These are phyloP conservation scores for Psilopsiagon aymara DNA, from an alignment of 2,113 vertebrate species.

Conservation along the genomic window DNA sequence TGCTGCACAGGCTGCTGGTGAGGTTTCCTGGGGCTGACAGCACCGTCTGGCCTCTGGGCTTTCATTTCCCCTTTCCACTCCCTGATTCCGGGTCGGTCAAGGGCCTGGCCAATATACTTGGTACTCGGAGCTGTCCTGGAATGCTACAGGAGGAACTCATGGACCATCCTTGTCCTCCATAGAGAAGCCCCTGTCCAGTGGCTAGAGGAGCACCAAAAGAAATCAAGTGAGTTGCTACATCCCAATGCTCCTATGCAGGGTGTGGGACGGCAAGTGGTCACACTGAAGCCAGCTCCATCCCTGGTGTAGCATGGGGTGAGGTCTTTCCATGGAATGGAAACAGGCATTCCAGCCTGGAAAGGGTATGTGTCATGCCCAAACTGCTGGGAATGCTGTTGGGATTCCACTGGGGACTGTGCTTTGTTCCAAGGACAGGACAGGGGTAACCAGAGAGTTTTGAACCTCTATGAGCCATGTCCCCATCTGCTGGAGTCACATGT, in stretches of 20 bases:
- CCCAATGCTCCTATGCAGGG: not conserved
- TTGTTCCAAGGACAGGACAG: not conserved
- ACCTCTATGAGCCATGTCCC: not conserved
- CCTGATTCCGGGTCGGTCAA: not conserved
- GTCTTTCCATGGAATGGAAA: not conserved
- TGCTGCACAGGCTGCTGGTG: not conserved
- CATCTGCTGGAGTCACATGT: fast-evolving
- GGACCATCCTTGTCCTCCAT: not conserved
- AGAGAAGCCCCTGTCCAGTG: not conserved
- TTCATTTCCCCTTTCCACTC: not conserved
- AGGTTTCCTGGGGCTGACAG: not conserved
- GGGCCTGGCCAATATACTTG: not conserved
- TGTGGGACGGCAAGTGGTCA: fast-evolving
- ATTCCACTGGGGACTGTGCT: no score
- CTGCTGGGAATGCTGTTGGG: fast-evolving
- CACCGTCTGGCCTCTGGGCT: not conserved
- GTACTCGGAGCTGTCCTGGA: not conserved
- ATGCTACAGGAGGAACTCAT: fast-evolving
- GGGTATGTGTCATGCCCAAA: not conserved
- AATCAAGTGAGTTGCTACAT: not conserved
- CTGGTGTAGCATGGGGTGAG: not conserved
- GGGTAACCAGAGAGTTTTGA: not conserved
- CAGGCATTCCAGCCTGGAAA: not conserved
- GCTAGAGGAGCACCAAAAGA: not conserved
- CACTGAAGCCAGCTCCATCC: not conserved